These are phyloP conservation scores for Ictalurus punctatus DNA, from an alignment of 2,113 vertebrate genomes.

Conservation along the genomic window DNA sequence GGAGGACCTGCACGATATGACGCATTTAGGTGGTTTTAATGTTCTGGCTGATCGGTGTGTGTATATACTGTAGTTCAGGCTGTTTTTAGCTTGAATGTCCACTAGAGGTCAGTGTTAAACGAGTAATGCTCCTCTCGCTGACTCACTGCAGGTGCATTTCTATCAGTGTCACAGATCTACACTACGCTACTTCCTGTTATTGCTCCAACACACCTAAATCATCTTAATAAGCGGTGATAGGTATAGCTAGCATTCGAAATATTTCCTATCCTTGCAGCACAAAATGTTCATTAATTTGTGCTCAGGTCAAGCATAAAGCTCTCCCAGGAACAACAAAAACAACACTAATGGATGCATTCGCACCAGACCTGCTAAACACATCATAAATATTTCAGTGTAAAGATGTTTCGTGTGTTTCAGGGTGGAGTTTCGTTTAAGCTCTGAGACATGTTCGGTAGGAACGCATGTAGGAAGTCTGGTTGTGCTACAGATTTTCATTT, in stretches of 20 bases:
- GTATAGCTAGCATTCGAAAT: background rate
- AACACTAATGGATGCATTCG: background rate
- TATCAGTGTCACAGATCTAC: background rate
- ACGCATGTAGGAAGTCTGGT: background rate
- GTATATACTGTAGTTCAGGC: background rate
- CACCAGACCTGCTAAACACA: background rate
- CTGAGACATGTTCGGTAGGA: background rate
- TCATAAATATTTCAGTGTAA: background rate
- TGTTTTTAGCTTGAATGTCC: background rate
- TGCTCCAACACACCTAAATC: background rate
- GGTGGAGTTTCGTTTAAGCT: background rate
- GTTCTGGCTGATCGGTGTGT: too few relatives aligned
- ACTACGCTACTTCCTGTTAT: background rate
- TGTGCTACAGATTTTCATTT: background rate
- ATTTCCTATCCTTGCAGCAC: background rate
- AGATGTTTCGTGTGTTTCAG: background rate
- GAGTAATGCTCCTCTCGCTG: background rate
- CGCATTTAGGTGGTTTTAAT: too few relatives aligned
- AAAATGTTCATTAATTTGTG: background rate
- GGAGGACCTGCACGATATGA: too few relatives aligned
- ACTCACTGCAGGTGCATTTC: background rate
- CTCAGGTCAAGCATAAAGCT: background rate
- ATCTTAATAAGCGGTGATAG: background rate
- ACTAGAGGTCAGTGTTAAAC: slow-evolving; percentile 19
- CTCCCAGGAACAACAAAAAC: too few relatives aligned